Conservation (phyloP, 2,888 invertebrate genomes). For the Mylabris sibirica region DNA sequence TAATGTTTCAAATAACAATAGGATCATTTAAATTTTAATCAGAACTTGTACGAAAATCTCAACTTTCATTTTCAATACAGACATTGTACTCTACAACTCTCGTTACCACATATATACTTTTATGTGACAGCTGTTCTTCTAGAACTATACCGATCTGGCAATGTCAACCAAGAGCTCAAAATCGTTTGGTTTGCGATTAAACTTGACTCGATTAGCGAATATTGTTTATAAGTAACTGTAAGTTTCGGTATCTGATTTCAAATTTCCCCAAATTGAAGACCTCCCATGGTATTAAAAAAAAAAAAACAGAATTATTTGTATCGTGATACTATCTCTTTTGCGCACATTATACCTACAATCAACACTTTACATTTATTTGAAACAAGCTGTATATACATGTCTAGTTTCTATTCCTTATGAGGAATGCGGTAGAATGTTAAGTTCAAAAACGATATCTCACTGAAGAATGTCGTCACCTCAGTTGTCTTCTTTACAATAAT, state of each 20-base stretch:
- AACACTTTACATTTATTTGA: neutral
- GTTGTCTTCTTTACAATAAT: neutral
- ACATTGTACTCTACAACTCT: no score
- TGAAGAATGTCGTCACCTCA: conserved; percentile 14
- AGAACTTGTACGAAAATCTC: conserved; percentile 1
- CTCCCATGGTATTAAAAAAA: no score
- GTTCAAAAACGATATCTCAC: conserved; percentile 19
- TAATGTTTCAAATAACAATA: neutral
- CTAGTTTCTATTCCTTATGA: neutral
- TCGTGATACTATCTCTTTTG: neutral
- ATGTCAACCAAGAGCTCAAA: no score
- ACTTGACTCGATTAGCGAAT: no score
- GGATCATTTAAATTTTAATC: neutral
- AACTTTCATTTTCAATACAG: conserved; percentile 1
- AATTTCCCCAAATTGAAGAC: no score
- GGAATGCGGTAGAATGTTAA: conserved; percentile 20
- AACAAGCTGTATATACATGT: neutral
- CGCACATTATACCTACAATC: neutral
- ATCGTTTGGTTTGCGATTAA: no score
- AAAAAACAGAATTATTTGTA: neutral
- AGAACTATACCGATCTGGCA: no score
- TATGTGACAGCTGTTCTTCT: no score
- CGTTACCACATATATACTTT: no score
- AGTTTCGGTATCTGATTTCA: no score
- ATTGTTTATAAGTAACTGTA: no score